A percentile compares a stretch with the other conserved stretches of the same genome.
Evolutionary conservation across 1,140 invertebrate species (phyloP).

Genomic region (Mercenaria mercenaria): DNA sequence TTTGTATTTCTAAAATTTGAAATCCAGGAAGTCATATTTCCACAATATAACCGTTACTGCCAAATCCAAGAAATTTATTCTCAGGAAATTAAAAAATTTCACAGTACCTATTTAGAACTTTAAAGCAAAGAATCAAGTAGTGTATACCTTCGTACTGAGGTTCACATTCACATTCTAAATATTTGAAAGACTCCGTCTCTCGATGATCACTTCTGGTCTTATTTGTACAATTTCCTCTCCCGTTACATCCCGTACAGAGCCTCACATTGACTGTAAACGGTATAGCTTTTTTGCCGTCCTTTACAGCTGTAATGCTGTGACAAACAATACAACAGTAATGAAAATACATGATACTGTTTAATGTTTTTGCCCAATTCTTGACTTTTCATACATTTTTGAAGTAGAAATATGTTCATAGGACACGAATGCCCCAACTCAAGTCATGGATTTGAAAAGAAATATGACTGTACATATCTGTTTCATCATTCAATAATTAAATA

Average conservation of each 20-base stretch:
- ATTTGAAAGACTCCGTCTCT: neutral
- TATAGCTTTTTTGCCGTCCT: neutral
- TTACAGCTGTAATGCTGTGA: neutral
- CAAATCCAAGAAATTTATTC: no score
- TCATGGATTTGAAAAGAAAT: no score
- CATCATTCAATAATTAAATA: no score
- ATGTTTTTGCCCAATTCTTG: neutral
- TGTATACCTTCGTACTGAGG: conserved; percentile 31
- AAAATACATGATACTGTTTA: neutral
- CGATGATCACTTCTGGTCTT: neutral
- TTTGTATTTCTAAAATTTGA: no score
- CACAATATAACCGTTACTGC: no score
- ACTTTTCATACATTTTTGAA: neutral
- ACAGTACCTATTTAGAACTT: no score
- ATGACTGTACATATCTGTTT: neutral
- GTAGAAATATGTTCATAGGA: neutral
- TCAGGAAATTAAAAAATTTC: no score
- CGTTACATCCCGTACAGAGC: conserved; percentile 38
- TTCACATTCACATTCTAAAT: conserved; percentile 13
- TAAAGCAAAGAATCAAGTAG: no score
- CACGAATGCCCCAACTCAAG: no score
- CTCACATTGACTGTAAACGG: neutral
- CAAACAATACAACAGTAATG: neutral
- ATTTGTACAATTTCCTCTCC: conserved; percentile 14
- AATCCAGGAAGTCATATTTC: no score